phyloP scores from a whole-genome alignment of 1,140 invertebrate genomes.

The Diabrotica undecimpunctata region DNA sequence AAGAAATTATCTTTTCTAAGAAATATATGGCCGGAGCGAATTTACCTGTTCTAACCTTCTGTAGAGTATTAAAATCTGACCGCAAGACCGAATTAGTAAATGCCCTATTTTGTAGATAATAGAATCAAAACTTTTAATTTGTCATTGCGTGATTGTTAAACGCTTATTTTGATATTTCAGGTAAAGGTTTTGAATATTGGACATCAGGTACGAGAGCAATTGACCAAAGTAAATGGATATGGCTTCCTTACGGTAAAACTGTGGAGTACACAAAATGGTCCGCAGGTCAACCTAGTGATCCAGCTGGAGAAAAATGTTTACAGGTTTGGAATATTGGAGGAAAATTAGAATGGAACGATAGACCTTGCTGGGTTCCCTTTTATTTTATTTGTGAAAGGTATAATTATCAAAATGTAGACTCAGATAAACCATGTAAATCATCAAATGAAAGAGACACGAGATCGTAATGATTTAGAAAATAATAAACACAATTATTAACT shows the following conservation, averaged over 20 bases:
- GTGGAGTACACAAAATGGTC: slow-evolving; percentile 8
- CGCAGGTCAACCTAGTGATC: slow-evolving; percentile 4
- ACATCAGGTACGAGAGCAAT: slow-evolving; percentile 6
- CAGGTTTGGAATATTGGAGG: slow-evolving; percentile 1
- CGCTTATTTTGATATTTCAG: neutral
- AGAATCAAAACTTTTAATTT: too few relatives aligned
- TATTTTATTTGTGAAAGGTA: slow-evolving; percentile 11
- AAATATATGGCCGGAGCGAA: too few relatives aligned
- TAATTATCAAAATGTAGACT: neutral
- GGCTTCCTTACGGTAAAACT: neutral
- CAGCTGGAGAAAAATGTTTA: slow-evolving; percentile 7
- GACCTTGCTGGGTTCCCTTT: neutral
- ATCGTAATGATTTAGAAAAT: too few relatives aligned
- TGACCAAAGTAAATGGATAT: neutral
- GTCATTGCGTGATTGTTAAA: too few relatives aligned
- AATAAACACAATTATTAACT: too few relatives aligned
- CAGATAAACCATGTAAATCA: too few relatives aligned
- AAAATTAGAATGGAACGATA: slow-evolving; percentile 9
- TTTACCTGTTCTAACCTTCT: too few relatives aligned
- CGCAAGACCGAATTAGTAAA: too few relatives aligned
- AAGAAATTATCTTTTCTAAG: too few relatives aligned
- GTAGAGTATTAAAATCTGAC: too few relatives aligned
- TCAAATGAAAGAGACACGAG: too few relatives aligned
- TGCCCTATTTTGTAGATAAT: too few relatives aligned
- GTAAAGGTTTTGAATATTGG: slow-evolving; percentile 8